These are phyloP conservation scores for Aphaenogaster ashmeadi DNA, from an alignment of 1,140 invertebrate genomes.

Conservation along the genomic window DNA sequence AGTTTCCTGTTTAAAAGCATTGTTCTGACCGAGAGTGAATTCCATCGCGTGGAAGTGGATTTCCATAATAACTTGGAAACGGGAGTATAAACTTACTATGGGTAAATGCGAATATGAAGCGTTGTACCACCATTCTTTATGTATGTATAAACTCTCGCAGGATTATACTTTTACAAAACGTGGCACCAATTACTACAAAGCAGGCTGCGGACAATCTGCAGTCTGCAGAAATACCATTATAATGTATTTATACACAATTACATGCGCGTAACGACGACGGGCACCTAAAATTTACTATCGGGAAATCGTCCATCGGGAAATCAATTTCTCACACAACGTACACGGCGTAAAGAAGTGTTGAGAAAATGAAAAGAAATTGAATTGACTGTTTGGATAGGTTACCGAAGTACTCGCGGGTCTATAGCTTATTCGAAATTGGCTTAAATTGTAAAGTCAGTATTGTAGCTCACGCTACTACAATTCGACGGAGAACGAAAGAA, in stretches of 20 bases:
- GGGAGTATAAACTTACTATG: neutral
- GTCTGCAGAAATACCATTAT: neutral
- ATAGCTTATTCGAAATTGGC: slow-evolving; percentile 17
- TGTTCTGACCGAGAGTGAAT: neutral
- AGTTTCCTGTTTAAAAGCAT: neutral
- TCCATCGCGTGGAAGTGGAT: neutral
- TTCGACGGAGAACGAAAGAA: neutral
- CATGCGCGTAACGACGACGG: neutral
- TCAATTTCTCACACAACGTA: slow-evolving; percentile 11
- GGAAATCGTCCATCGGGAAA: neutral
- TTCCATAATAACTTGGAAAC: neutral
- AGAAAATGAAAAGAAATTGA: neutral
- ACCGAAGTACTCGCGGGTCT: slow-evolving; percentile 27
- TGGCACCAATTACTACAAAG: neutral
- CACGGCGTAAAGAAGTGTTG: neutral
- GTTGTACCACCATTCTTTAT: neutral
- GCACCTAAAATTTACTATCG: neutral
- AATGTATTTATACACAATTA: neutral
- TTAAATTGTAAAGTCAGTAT: slow-evolving; percentile 46
- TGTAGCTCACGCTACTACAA: neutral
- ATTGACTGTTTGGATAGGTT: neutral
- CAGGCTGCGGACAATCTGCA: neutral
- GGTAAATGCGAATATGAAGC: neutral
- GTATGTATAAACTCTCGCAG: neutral
- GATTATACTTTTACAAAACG: neutral